phyloP scores from a whole-genome alignment of 1,140 invertebrate genomes.

The Sinella curviseta region DNA sequence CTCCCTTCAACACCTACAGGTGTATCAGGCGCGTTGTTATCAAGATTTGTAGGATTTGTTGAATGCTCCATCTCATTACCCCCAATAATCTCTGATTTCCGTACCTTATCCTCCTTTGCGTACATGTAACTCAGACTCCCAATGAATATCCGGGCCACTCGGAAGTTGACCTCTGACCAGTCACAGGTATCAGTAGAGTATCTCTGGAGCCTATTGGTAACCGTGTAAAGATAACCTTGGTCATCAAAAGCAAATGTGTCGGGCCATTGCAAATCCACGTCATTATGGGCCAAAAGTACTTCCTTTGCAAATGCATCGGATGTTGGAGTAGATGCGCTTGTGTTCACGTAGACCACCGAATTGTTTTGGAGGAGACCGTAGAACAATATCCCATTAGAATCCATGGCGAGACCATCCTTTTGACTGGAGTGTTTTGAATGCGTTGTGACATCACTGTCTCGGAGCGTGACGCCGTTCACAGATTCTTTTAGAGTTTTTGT shows the following conservation, averaged over 20 bases:
- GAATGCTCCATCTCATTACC: not conserved
- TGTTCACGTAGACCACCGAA: slow-evolving; percentile 68
- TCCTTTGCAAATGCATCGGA: not conserved
- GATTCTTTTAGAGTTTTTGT: slow-evolving; percentile 56
- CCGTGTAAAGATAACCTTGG: slow-evolving; percentile 64
- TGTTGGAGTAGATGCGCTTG: slow-evolving; percentile 45
- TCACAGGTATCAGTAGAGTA: slow-evolving; percentile 62
- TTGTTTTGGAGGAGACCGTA: slow-evolving; percentile 66
- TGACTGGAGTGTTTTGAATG: slow-evolving; percentile 52
- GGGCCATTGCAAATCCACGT: slow-evolving; percentile 68
- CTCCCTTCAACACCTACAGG: not conserved
- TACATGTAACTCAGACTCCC: slow-evolving; percentile 67
- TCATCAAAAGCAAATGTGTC: slow-evolving; percentile 70
- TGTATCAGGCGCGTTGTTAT: not conserved
- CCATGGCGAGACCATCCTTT: slow-evolving; percentile 70
- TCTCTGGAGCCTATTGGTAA: slow-evolving; percentile 67
- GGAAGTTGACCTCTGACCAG: slow-evolving; percentile 61
- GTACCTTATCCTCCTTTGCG: slow-evolving; percentile 36
- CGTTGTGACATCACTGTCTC: not conserved
- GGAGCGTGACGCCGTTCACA: slow-evolving; percentile 3
- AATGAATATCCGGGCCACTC: slow-evolving; percentile 60
- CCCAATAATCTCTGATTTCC: too few relatives aligned
- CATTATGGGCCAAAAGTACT: slow-evolving; percentile 62
- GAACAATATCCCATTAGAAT: slow-evolving; percentile 65
- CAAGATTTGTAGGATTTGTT: slow-evolving; percentile 12